phyloP scores from a whole-genome alignment of 1,140 invertebrate species.

The Drosophila carrolli region DNA sequence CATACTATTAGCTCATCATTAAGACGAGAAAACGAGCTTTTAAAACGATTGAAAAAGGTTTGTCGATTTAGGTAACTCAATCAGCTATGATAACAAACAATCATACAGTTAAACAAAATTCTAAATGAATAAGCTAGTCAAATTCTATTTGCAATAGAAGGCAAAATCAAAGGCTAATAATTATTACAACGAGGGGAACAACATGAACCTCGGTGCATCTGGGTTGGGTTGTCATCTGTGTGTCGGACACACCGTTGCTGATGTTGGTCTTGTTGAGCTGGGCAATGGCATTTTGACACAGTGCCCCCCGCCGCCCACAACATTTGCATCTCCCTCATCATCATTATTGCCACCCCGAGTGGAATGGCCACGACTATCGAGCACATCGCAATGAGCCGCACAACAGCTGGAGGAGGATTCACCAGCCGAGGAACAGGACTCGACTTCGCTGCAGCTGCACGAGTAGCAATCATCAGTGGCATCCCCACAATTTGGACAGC shows the following conservation, averaged over 20 bases:
- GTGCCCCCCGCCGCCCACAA: slow-evolving; percentile 8
- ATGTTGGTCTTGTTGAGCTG: slow-evolving; percentile 13
- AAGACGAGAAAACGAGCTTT: too few species aligned
- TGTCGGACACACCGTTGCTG: slow-evolving; percentile 36
- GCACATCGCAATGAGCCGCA: slow-evolving; percentile 37
- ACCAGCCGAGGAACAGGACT: slow-evolving; percentile 46
- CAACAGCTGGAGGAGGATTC: slow-evolving; percentile 31
- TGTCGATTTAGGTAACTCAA: not conserved
- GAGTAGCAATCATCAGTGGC: slow-evolving; percentile 35
- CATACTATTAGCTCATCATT: too few species aligned
- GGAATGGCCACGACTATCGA: slow-evolving; percentile 31
- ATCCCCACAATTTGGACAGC: slow-evolving; percentile 36
- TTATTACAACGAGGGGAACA: slow-evolving; percentile 42
- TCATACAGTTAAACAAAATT: not conserved
- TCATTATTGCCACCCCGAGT: slow-evolving; percentile 7
- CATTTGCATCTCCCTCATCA: slow-evolving; percentile 11
- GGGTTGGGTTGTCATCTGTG: slow-evolving; percentile 68
- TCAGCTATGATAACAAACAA: not conserved
- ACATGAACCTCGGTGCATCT: slow-evolving; percentile 77
- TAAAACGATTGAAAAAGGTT: too few species aligned
- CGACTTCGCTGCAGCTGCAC: slow-evolving; percentile 55
- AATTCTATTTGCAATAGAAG: slow-evolving; percentile 7
- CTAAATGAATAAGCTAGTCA: not conserved
- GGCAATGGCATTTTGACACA: slow-evolving; percentile 13
- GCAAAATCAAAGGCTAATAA: slow-evolving; percentile 23